Conservation (phyloP, 2,888 invertebrate genomes). For the Rhimphoctona megacephalus region DNA sequence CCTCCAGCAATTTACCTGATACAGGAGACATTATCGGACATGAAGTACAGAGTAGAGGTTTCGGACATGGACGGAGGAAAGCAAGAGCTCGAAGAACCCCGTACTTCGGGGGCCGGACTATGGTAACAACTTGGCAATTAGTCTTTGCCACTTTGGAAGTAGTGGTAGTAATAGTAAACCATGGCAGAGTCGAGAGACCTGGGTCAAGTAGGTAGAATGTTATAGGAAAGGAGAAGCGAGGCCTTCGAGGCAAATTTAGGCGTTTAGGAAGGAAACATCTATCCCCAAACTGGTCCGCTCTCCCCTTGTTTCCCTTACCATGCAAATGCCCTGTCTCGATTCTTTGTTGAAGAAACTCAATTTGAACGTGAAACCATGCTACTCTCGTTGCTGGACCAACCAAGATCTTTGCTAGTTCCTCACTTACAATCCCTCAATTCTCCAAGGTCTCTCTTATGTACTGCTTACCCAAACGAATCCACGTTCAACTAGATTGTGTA, state of each 20-base stretch:
- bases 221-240: constrained; percentile 43
- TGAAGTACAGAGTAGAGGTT: constrained; percentile 30
- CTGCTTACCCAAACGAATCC: not conserved
- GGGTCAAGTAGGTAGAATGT: constrained; percentile 38
- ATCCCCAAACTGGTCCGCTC: constrained; percentile 21
- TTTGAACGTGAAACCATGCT: constrained; percentile 8
- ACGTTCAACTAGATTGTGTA: not conserved
- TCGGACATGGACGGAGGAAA: constrained; percentile 33
- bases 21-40: constrained; percentile 59
- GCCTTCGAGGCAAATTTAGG: constrained; percentile 36
- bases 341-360: constrained; percentile 44
- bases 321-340: constrained; percentile 48
- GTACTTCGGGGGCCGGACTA: constrained; percentile 49
- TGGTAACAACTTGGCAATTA: constrained; percentile 64
- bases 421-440: constrained; percentile 23
- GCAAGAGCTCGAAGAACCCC: constrained; percentile 15
- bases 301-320: constrained; percentile 23
- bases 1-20: constrained; percentile 58
- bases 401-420: not conserved
- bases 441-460: constrained; percentile 5
- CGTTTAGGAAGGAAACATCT: constrained; percentile 12
- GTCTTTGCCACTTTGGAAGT: constrained; percentile 46
- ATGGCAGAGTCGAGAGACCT: constrained; percentile 16
- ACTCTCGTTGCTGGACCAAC: constrained; percentile 25
- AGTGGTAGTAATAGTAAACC: constrained; percentile 30